Evolutionary conservation across 2,888 invertebrate species (phyloP).

Genomic region (Metacarcinus magister): DNA sequence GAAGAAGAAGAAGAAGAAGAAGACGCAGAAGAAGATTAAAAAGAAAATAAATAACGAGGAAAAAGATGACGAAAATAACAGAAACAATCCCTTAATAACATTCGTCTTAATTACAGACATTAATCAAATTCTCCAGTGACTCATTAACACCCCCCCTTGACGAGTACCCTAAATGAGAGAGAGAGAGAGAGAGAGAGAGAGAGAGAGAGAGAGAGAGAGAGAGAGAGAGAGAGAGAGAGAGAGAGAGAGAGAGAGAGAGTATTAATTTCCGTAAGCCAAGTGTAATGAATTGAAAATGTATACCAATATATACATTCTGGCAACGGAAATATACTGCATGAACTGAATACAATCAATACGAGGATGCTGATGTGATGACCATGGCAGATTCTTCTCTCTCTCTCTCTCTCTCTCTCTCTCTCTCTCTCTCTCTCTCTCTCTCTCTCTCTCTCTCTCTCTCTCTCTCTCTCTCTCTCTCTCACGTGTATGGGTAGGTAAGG

Average conservation of each 20-base stretch:
- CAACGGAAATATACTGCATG: background rate
- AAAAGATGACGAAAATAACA: background rate
- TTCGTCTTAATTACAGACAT: background rate
- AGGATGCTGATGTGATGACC: background rate
- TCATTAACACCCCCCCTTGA: background rate
- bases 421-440: conserved; percentile 38
- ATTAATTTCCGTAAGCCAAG: background rate
- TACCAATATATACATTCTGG: background rate
- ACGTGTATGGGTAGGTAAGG: background rate
- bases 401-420: conserved; percentile 53
- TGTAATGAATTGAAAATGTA: background rate
- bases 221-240: conserved; percentile 39
- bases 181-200: conserved; percentile 13
- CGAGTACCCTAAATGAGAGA: background rate
- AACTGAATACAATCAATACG: background rate
- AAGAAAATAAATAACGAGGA: background rate
- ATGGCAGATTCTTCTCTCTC: background rate
- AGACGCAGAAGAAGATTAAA: background rate
- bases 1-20: background rate
- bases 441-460: background rate
- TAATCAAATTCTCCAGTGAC: background rate
- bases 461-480: conserved; percentile 15
- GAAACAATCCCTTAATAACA: background rate
- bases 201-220: conserved; percentile 36
- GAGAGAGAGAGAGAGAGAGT: background rate